phyloP scores from a whole-genome alignment of 2,888 invertebrate species.

The Eilema sororculum region DNA sequence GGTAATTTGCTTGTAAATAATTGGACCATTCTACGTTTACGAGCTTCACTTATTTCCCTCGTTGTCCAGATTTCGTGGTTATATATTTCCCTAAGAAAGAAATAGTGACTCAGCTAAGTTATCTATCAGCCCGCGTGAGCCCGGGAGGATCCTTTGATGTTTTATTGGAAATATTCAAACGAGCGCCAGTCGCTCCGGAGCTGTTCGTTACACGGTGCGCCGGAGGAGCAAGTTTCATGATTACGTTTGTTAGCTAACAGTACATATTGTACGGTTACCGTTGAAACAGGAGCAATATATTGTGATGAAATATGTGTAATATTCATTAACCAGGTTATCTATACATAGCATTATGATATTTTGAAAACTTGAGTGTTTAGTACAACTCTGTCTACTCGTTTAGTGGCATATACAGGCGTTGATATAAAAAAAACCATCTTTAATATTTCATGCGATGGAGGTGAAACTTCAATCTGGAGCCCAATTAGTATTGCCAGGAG shows the following conservation, averaged over 20 bases:
- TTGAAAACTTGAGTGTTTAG: not conserved
- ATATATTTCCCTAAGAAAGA: conserved; percentile 11
- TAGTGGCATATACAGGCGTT: not conserved
- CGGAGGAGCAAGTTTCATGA: conserved; percentile 4
- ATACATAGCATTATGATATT: too few relatives aligned
- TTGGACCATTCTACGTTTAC: conserved; percentile 38
- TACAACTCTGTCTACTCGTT: not conserved
- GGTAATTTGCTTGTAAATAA: conserved; percentile 48
- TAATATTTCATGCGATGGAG: not conserved
- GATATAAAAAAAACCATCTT: too few relatives aligned
- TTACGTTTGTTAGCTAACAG: conserved; percentile 5
- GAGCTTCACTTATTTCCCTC: conserved; percentile 31
- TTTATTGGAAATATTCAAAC: conserved; percentile 33
- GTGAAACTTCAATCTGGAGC: conserved; percentile 11
- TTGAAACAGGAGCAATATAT: conserved; percentile 2
- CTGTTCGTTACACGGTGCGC: conserved; percentile 6
- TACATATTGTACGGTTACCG: not conserved
- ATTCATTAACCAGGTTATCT: not conserved
- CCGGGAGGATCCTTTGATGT: conserved; percentile 23
- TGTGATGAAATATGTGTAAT: not conserved
- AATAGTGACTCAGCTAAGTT: conserved; percentile 25
- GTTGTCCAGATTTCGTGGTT: conserved; percentile 35
- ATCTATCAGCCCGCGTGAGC: conserved; percentile 13
- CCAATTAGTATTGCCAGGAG: conserved; percentile 31
- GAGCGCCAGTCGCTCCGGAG: conserved; percentile 13